Evolutionary conservation across 2,888 invertebrate species (phyloP).

Genomic region (Nemapogon koenigi): DNA sequence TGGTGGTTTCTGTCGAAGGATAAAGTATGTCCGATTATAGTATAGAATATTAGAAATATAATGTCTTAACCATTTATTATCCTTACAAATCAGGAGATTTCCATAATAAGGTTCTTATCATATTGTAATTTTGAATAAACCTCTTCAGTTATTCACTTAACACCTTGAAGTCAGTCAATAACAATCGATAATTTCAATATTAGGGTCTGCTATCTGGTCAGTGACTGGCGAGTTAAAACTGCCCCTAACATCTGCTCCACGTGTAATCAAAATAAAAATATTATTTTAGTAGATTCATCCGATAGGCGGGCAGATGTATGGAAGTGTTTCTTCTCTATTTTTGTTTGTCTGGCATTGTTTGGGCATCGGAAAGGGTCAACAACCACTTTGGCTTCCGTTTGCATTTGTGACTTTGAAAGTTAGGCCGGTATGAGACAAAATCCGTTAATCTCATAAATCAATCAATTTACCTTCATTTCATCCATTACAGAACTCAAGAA

Average conservation of each 20-base stretch:
- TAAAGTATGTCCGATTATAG: no score
- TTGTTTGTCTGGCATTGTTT: slow-evolving; percentile 50
- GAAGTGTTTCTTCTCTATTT: slow-evolving; percentile 45
- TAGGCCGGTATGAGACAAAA: no score
- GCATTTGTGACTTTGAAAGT: slow-evolving; percentile 22
- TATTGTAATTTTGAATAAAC: no score
- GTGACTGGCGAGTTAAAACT: slow-evolving; percentile 46
- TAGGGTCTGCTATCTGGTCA: slow-evolving; percentile 35
- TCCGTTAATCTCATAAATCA: no score
- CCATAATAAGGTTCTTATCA: no score
- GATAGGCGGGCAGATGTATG: slow-evolving; percentile 58
- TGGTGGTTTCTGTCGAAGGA: no score
- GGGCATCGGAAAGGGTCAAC: slow-evolving; percentile 48
- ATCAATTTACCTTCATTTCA: no score
- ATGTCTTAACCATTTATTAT: no score
- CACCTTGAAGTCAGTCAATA: slow-evolving; percentile 59
- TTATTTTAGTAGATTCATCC: slow-evolving; percentile 62
- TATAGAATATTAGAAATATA: no score
- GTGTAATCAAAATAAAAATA: slow-evolving; percentile 64
- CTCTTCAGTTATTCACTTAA: no score
- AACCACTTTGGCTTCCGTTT: slow-evolving; percentile 50
- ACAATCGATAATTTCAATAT: slow-evolving; percentile 31
- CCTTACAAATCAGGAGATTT: no score
- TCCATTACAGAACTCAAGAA: no score
- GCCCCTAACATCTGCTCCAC: slow-evolving; percentile 57